Evolutionary conservation across 2,888 invertebrate species (phyloP).

Genomic region (Achlya flavicornis): DNA sequence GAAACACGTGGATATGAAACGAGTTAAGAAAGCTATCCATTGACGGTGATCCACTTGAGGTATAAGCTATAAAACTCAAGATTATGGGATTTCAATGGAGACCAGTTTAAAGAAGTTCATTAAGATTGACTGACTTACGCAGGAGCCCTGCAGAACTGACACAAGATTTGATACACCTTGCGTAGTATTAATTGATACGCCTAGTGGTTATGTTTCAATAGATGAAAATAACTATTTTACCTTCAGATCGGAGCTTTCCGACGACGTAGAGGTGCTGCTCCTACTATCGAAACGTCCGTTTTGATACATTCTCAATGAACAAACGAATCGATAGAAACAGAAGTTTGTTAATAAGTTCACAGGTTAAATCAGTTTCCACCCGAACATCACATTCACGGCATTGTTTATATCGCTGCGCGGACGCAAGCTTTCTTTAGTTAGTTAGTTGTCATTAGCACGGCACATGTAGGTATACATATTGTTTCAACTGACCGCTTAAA

Average conservation of each 20-base stretch:
- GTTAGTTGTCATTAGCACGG: constrained; percentile 48
- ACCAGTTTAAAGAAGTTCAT: too few relatives aligned
- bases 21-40: too few relatives aligned
- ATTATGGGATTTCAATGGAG: too few relatives aligned
- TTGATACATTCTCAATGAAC: constrained; percentile 49
- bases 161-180: too few relatives aligned
- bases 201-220: too few relatives aligned
- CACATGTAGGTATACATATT: constrained; percentile 41
- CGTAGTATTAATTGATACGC: too few relatives aligned
- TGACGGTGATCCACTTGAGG: too few relatives aligned
- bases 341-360: constrained; percentile 12
- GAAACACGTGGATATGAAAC: too few relatives aligned
- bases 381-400: constrained; percentile 25
- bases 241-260: constrained; percentile 72
- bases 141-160: too few relatives aligned
- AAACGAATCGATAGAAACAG: neutral
- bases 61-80: too few relatives aligned
- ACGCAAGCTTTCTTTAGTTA: constrained; percentile 43
- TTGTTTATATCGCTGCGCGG: constrained; percentile 16
- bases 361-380: constrained; percentile 15
- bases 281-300: constrained; percentile 60
- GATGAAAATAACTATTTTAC: constrained; percentile 53
- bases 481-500: constrained; percentile 39
- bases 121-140: too few relatives aligned
- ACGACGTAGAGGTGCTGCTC: constrained; percentile 69